Base-by-base conservation (phyloP, 2,113 vertebrate genomes). In the Morone chrysops region DNA sequence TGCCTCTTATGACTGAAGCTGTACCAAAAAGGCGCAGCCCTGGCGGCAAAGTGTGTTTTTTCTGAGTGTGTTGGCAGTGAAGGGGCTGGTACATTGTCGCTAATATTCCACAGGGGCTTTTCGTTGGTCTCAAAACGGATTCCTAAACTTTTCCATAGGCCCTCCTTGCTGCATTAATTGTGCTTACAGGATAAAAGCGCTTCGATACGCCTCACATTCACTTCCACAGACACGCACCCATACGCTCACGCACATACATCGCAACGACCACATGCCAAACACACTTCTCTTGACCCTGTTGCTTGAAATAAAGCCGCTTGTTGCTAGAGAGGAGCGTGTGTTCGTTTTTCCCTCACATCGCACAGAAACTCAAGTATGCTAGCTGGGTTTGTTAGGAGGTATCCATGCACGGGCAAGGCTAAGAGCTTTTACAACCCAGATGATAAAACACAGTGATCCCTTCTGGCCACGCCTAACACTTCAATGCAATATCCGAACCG, bases 21-120 rank as follows among this genome's bases (percentile, higher is more conserved):
- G 51, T 22, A 20, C 51, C 41, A 22, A 57, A 43, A n/a, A 75
- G 36, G n/a, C 50, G 8, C 12, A 61, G 41, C 31, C 20, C 5
- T 2, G 17, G 20, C 13, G 45, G 20, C 20, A 62, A 47, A 4
- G 25, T 36, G 22, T 38, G 5, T n/a, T 17, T 41, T 78, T 22
- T 53, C 38, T 38, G 61, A 41, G 48, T 16, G 10, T 41, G 54
- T 60, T 85, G 94, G 93, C 94, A 94, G 94, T 94, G 92, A 77
- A 77, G 67, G 89, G 85, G 91, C 88, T 90, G 91, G 81, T 87
- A 87, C 80, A 86, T 90, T 81, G 78, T 86, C 78, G 62, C 53
- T n/a, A 13, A 73, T 41, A 69, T 81, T 70, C 81, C 89, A 82
- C 69, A 81, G 66, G 75, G 72, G 48, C 10, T 6, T 59, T 59